Percentiles rank a stretch among this genome's conserved stretches.
Conservation (phyloP, 1,140 invertebrate genomes). For the Platorchestia sp. region DNA sequence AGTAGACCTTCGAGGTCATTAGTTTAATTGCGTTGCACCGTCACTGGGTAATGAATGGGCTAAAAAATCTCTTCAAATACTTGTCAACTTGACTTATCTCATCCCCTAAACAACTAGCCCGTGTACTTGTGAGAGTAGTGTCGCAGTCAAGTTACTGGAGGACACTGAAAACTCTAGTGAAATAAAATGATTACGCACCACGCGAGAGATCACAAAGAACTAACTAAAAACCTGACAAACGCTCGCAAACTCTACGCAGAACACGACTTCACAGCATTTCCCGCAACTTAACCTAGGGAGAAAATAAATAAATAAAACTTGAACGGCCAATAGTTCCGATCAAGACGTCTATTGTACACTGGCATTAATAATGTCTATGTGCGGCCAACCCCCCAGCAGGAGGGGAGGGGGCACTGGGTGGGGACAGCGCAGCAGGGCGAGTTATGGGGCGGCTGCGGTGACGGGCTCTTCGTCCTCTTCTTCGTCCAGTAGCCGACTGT, state of each 20-base stretch:
- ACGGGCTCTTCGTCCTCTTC: background rate
- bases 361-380: background rate
- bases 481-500: background rate
- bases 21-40: background rate
- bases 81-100: too few relatives aligned
- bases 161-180: background rate
- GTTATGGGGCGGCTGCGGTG: background rate
- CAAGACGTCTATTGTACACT: background rate
- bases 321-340: background rate
- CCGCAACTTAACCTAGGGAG: background rate
- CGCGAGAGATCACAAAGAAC: background rate
- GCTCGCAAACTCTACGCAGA: background rate
- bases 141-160: background rate
- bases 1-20: background rate
- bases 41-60: background rate
- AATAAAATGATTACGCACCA: background rate
- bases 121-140: background rate
- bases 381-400: background rate
- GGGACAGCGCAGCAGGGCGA: background rate
- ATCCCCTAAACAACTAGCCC: too few relatives aligned
- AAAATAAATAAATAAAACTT: background rate
- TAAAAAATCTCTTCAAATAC: too few relatives aligned
- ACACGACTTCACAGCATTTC: background rate
- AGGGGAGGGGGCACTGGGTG: background rate
- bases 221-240: background rate